Conservation (phyloP, 2,888 invertebrate genomes). For the Heliconius ethilla region DNA sequence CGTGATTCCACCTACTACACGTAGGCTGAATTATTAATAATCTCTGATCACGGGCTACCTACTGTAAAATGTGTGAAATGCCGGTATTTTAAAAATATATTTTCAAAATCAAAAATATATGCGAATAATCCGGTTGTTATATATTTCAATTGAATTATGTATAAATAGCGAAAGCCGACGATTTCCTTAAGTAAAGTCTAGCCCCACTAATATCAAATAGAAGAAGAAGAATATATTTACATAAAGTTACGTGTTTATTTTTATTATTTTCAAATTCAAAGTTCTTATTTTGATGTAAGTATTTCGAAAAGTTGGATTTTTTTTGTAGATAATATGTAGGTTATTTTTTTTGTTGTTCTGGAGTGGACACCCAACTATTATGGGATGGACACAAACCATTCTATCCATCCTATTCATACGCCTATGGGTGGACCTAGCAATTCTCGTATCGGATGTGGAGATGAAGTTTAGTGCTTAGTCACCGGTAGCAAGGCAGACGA, state of each 20-base stretch:
- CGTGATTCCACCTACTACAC: slow-evolving; percentile 48
- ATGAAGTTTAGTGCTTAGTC: slow-evolving; percentile 40
- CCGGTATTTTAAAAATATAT: too few relatives aligned
- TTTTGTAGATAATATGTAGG: too few relatives aligned
- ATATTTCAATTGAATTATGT: neutral
- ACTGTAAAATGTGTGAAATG: too few relatives aligned
- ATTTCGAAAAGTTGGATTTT: too few relatives aligned
- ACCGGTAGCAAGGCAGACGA: slow-evolving; percentile 19
- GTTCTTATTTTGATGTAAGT: too few relatives aligned
- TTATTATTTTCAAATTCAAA: neutral
- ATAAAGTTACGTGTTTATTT: neutral
- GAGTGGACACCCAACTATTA: neutral
- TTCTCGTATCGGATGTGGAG: slow-evolving; percentile 36
- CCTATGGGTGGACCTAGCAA: slow-evolving; percentile 29
- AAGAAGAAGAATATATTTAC: neutral
- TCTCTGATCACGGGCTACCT: slow-evolving; percentile 15
- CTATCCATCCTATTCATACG: neutral
- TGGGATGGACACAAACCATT: neutral
- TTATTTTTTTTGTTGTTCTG: too few relatives aligned
- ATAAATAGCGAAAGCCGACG: neutral
- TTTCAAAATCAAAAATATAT: neutral
- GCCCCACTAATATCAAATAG: neutral
- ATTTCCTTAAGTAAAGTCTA: neutral
- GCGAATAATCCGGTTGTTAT: neutral
- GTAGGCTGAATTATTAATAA: slow-evolving; percentile 54